Evolutionary conservation across 1,140 invertebrate genomes (phyloP).

Genomic region (Pseudomyrmex flavicornis): DNA sequence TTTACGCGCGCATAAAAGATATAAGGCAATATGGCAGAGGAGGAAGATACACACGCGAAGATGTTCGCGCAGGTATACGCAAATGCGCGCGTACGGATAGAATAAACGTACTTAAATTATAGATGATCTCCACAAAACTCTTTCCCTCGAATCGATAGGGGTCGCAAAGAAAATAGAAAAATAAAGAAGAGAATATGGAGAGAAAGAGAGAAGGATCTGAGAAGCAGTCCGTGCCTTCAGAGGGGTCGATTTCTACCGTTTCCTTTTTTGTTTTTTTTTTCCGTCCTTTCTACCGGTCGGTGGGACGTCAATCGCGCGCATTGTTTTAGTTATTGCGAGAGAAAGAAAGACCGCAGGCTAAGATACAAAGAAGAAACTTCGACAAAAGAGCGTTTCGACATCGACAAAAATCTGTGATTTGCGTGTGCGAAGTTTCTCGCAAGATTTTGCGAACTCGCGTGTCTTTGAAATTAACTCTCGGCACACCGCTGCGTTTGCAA

Average conservation of each 20-base stretch:
- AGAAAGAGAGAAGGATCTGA: constrained; percentile 46
- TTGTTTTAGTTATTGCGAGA: constrained; percentile 51
- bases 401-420: constrained; percentile 9
- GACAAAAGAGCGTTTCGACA: constrained; percentile 1
- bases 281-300: constrained; percentile 10
- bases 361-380: constrained; percentile 50
- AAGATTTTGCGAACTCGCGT: constrained; percentile 26
- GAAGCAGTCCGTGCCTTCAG: constrained; percentile 35
- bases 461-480: constrained; percentile 25
- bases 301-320: constrained; percentile 54
- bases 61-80: constrained; percentile 27
- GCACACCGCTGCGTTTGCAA: constrained; percentile 12
- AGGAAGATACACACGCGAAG: constrained; percentile 19
- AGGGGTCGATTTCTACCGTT: constrained; percentile 13
- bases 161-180: constrained; percentile 49
- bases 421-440: neutral
- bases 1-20: constrained; percentile 20
- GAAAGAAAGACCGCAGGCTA: constrained; percentile 10
- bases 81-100: neutral
- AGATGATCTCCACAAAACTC: constrained; percentile 61
- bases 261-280: constrained; percentile 20
- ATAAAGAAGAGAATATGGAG: neutral
- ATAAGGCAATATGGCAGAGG: neutral
- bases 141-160: constrained; percentile 20
- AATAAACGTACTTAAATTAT: constrained; percentile 68